Evolutionary conservation across 2,113 vertebrate species (phyloP), one percentile per base, ranked within the genome.

Genomic region (Mobula hypostoma): DNA sequence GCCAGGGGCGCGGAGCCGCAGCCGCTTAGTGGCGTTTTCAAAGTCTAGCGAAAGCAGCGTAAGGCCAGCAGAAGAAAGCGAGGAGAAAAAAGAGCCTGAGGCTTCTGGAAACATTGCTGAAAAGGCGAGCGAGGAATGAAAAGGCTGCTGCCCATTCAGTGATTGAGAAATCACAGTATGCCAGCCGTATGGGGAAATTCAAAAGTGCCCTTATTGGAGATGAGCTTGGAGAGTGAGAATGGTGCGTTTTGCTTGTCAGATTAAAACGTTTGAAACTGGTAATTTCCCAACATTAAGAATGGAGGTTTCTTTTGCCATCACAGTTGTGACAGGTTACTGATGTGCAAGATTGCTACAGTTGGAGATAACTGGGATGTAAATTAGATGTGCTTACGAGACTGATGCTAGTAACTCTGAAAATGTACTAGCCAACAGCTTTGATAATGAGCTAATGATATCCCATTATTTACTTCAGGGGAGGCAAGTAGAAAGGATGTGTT

Each of bases 1-100:
- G 94, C 99, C 99, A 0, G 98, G 98, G 70, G 97, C 97, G 29
- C 97, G 98, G 95, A 99, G 96, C 96, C 98, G 98, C 95, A 98
- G 97, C 95, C 97, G 98, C 78, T 12, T 56, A 61, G 21, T 66
- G 77, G 32, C 94, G 2, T 74, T 97, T 74, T 94, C 95, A 79
- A 94, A 94, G 29, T 95, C 96, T 48, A 97, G 97, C 94, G 96
- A 99, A 68, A 95, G 95, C 94, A 95, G 95, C 95, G 63, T 94
- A 5, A 97, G 97, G 94, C 21, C 96, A 56, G 63, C 95, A 72
- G 97, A 97, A 68, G 95, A 96, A 95, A 96, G 96, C 5, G 94
- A 68, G 2, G 98, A 98, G 74, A 98, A 96, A 95, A 98, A 96
- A 66, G 98, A 99, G 91, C 94, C 96, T 76, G 98, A 98, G 95